These are phyloP conservation scores for Calliopsis andreniformis DNA, from an alignment of 1,140 invertebrate genomes.

Conservation along the genomic window DNA sequence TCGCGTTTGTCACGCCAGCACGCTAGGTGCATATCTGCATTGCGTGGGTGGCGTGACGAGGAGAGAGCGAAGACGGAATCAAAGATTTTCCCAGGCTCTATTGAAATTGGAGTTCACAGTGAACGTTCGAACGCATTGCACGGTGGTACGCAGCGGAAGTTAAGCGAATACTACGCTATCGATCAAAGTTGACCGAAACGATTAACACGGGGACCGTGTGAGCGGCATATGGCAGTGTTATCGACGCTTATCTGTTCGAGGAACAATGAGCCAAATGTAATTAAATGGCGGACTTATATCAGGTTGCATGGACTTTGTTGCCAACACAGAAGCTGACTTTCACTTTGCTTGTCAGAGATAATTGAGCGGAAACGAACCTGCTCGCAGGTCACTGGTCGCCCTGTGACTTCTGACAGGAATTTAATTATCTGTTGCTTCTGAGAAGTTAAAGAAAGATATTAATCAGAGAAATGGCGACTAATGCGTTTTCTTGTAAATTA, in stretches of 20 bases:
- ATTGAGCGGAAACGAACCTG: conserved; percentile 17
- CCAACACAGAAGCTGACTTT: conserved; percentile 8
- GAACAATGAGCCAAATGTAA: conserved; percentile 38
- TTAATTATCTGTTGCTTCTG: background rate
- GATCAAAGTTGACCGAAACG: background rate
- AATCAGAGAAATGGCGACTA: background rate
- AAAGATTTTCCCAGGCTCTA: background rate
- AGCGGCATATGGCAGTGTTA: background rate
- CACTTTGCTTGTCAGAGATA: conserved; percentile 11
- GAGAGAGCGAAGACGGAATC: background rate
- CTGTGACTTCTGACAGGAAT: background rate
- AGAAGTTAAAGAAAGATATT: background rate
- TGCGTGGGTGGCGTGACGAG: conserved; percentile 33
- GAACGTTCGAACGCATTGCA: too few relatives aligned
- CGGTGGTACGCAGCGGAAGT: too few relatives aligned
- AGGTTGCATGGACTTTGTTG: conserved; percentile 7
- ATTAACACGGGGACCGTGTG: background rate
- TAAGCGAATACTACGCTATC: background rate
- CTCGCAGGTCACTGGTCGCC: background rate
- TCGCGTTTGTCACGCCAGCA: conserved; percentile 52
- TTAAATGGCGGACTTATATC: conserved; percentile 19
- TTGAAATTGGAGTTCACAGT: too few relatives aligned
- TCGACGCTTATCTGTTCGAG: conserved; percentile 17
- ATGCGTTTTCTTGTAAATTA: too few relatives aligned
- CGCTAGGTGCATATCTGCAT: conserved; percentile 39